phyloP scores from a whole-genome alignment of 2,113 vertebrate genomes.

The Prinia subflava region DNA sequence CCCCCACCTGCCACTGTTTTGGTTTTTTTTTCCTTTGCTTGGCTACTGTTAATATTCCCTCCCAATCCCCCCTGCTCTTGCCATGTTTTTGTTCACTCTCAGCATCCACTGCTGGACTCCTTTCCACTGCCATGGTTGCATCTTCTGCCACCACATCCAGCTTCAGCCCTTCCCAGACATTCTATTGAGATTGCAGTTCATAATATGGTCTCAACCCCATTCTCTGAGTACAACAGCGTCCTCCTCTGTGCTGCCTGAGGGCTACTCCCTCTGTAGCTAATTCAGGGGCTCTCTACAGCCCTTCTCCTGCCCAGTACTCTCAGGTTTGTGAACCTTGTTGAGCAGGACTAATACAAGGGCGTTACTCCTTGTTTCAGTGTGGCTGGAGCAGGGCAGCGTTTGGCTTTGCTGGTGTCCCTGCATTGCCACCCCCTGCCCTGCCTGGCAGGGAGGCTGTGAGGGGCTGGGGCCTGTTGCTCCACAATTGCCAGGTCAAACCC shows the following conservation, averaged over 20 bases:
- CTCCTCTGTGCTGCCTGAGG: background rate
- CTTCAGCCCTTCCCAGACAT: background rate
- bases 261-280: background rate
- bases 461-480: background rate
- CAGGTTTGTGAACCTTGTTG: fast-evolving
- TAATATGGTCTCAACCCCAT: background rate
- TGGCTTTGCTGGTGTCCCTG: background rate
- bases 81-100: background rate
- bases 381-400: background rate
- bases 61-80: background rate
- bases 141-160: background rate
- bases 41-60: background rate
- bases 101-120: background rate
- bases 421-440: background rate
- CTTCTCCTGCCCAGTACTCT: background rate
- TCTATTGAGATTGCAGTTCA: background rate
- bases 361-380: fast-evolving
- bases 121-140: background rate
- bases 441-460: background rate
- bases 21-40: background rate
- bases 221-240: background rate
- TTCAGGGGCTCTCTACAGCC: background rate
- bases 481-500: background rate
- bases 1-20: background rate
- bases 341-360: no score